Evolutionary conservation across 2,888 invertebrate species (phyloP).

Genomic region (Dioctria linearis): DNA sequence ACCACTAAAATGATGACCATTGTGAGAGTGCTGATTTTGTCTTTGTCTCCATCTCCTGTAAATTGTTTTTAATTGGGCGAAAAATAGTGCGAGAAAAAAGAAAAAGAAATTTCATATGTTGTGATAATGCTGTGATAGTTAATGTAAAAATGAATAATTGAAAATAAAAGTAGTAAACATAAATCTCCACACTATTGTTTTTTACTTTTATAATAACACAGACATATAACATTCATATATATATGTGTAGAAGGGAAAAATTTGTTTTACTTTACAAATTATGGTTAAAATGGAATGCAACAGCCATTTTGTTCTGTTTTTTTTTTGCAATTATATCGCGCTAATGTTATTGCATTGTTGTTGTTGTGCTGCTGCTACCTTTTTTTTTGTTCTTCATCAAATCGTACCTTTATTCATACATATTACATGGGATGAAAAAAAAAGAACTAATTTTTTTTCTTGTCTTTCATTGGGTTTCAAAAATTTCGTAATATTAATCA

Average conservation of each 20-base stretch:
- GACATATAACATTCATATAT: neutral
- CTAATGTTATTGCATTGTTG: slow-evolving; percentile 19
- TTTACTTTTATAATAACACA: neutral
- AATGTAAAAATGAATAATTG: neutral
- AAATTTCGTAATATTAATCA: no score
- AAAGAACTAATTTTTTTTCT: no score
- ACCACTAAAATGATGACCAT: slow-evolving; percentile 95
- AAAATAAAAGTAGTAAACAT: slow-evolving; percentile 2
- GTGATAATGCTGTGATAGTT: no score
- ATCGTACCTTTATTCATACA: no score
- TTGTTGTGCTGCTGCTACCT: slow-evolving; percentile 42
- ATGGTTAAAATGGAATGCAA: slow-evolving; percentile 11
- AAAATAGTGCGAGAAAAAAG: slow-evolving; percentile 14
- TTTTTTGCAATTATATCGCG: neutral
- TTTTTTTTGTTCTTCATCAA: neutral
- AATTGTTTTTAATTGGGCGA: slow-evolving; percentile 64
- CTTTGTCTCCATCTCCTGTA: slow-evolving; percentile 82
- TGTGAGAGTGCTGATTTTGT: slow-evolving; percentile 89
- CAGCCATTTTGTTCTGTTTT: slow-evolving; percentile 5
- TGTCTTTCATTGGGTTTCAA: no score
- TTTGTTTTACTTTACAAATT: slow-evolving; percentile 48
- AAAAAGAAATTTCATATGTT: no score
- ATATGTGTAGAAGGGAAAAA: neutral
- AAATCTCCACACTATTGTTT: neutral
- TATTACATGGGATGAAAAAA: no score